These are phyloP conservation scores for Neoarius graeffei DNA, from an alignment of 2,113 vertebrate genomes.

Conservation along the genomic window DNA sequence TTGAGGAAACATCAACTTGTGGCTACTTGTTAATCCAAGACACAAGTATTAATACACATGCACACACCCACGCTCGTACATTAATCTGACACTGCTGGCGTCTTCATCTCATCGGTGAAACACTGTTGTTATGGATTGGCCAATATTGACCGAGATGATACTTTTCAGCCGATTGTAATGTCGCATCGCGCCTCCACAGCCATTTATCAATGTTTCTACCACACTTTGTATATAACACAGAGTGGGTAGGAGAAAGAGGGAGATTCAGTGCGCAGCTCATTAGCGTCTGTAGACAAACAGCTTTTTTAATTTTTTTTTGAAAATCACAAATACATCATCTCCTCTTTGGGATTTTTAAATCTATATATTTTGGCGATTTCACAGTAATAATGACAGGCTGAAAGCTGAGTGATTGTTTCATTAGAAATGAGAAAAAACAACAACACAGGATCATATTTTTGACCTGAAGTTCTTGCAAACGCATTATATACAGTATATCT, in stretches of 20 bases:
- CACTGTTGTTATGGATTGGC: not conserved
- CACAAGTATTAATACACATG: not conserved
- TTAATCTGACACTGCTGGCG: not conserved
- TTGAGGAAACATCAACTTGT: not conserved
- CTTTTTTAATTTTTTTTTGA: not conserved
- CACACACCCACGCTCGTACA: not conserved
- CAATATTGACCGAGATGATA: slow-evolving; percentile 1
- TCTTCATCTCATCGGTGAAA: not conserved
- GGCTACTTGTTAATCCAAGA: no score
- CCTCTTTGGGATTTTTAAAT: not conserved
- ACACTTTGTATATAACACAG: not conserved
- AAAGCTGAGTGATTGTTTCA: not conserved
- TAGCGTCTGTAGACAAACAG: not conserved
- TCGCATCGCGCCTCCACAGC: not conserved
- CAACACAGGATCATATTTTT: not conserved
- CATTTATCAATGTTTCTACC: not conserved
- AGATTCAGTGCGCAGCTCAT: slow-evolving; percentile 6
- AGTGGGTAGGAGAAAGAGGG: not conserved
- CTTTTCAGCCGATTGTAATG: slow-evolving; percentile 1
- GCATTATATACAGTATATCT: not conserved
- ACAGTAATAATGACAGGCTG: not conserved
- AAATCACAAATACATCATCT: slow-evolving; percentile 1
- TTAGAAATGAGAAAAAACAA: not conserved
- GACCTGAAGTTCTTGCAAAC: not conserved
- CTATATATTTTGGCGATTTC: not conserved